Base-by-base conservation (phyloP, 2,888 invertebrate species). In the Dilophus febrilis region DNA sequence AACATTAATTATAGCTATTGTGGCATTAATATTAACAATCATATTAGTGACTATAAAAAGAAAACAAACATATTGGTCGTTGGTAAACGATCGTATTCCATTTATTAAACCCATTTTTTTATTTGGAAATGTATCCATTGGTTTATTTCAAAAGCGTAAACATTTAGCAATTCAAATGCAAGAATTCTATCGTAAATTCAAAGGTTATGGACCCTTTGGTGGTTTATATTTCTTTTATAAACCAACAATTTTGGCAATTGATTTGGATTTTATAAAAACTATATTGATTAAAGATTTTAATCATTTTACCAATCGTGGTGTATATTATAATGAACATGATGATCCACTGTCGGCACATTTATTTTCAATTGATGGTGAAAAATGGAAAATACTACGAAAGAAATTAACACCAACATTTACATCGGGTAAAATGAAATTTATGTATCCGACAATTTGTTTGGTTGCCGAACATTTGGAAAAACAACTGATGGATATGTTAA, bases 381-480 rank as follows among this genome's bases (percentile, higher is more conserved):
- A 53, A 12, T 66, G 65, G 65, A 55, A 55, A 16, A 47, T 47
- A 1, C 37, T 65, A 26, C 50, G 60, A 29, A 47, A 65, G 1
- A 72, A 72, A 49, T 57, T 76, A 51, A 68, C 74, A 1, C 70
- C 74, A 1, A 66, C 70, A 0, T 77, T 74, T 50, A 70, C 74
- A 1, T 64, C 72, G 0, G 70, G 68, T n/a, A 74, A 73, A 53
- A 53, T 76, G 38, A 74, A 71, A 50, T 62, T 57, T 3, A 71
- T 74, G 68, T 72, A 68, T 47, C 61, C 64, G 1, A 63, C 70
- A 4, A 64, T 74, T 13, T 59, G 66, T 34, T 56, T 65, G 13
- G 67, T 71, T 40, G 67, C 68, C 1, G 53, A 62, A 18, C 59
- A 67, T 42, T 64, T 72, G 44, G 49, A 61, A 3, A 50, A 51